Base-by-base conservation (phyloP, 2,797 vertebrate genomes). In the Dendrocincla fuliginosa region DNA sequence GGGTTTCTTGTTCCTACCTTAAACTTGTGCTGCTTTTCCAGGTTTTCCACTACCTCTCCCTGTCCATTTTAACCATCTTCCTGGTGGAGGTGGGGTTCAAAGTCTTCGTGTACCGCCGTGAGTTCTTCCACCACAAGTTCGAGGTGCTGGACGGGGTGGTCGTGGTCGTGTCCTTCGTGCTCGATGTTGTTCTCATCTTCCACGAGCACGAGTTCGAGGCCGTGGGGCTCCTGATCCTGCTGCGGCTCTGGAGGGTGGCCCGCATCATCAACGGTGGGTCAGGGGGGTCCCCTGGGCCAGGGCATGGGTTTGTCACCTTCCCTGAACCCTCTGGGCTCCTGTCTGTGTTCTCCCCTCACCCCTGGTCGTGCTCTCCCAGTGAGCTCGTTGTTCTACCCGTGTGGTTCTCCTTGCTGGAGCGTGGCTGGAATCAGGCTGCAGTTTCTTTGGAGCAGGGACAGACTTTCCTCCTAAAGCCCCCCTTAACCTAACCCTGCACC, bases 41-140 rank as follows among this genome's bases (percentile, higher is more conserved):
- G 99, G 98, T 99, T 32, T 99, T 99, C 90, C 99, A 99, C 95
- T 99, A 98, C 96, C 94, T 99, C 90, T 99, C 99, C 78, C 94
- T 99, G 87, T 97, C 98, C 75, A 98, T 99, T 73, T 97, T 99
- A 85, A 98, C 97, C 16, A 98, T 99, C 95, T 99, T 99, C 91
- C 97, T 99, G 98, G 84, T 99, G 75, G 99, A 99, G 94, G 95
- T 99, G 91, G 91, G 35, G 13, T 98, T 98, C 10, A 99, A 99
- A 92, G 60, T 99, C n/a, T 99, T 90, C 3, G 97, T 98, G 14
- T 99, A 98, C 92, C 98, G 97, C 46, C 32, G 98, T 44, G 99
- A 99, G 96, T 99, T 99, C 97, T 99, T 99, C 89, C 96, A 98
- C 27, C 99, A 99, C 97, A 99, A 99, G 97, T 99, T 99, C 6